These are phyloP conservation scores for Campylomormyrus tamandua DNA, from an alignment of 2,113 vertebrate species.

Conservation along the genomic window DNA sequence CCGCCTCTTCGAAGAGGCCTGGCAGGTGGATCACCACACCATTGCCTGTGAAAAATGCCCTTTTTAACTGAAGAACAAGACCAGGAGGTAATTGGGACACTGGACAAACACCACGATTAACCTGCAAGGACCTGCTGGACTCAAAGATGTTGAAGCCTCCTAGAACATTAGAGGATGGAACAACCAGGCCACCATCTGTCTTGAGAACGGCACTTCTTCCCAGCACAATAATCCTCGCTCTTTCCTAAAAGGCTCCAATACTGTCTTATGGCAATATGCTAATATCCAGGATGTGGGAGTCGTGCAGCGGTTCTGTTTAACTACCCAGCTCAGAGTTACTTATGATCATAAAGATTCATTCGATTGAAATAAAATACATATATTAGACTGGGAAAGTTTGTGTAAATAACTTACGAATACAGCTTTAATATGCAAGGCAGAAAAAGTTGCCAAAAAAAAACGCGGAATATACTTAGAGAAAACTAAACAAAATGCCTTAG, in stretches of 20 bases:
- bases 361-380: neutral
- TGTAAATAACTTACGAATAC: neutral
- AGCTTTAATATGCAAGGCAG: neutral
- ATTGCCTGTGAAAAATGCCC: slow-evolving; percentile 67
- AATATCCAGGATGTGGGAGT: neutral
- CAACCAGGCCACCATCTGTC: neutral
- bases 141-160: neutral
- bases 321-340: neutral
- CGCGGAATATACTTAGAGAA: neutral
- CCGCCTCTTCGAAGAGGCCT: slow-evolving; percentile 93
- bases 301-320: neutral
- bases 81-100: neutral
- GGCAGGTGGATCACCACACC: slow-evolving; percentile 97
- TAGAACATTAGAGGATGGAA: neutral
- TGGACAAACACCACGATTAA: neutral
- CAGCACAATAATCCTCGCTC: neutral
- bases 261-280: neutral
- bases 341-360: neutral
- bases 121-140: neutral
- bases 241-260: neutral
- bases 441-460: neutral
- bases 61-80: slow-evolving; percentile 15
- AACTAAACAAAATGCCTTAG: neutral
- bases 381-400: neutral
- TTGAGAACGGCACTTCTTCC: neutral